Evolutionary conservation across 1,140 invertebrate genomes (phyloP), one percentile per base, ranked within the genome.

Genomic region (Rhysida immarginata): DNA sequence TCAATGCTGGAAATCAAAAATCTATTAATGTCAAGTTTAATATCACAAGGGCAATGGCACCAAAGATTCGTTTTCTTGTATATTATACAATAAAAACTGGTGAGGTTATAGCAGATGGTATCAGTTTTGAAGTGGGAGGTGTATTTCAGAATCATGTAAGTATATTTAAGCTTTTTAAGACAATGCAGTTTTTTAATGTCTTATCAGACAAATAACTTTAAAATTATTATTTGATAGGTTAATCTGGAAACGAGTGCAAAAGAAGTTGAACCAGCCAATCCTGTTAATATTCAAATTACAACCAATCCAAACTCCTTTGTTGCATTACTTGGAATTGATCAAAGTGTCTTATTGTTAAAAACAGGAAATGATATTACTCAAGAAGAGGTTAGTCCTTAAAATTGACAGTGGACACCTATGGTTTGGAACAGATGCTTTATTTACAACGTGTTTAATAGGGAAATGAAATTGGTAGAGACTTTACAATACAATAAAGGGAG

Each of bases 251-350:
- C 79, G 1, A 75, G 70, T 26, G 74, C 78, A 0, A 71, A 75
- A n/a, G 74, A 81, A 69, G 78, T 79, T 0, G 75, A 76, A 53
- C 87, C 86, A 5, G 85, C 82, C 1, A 75, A 79, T 35, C 76
- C 80, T 27, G 78, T 92, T 5, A 79, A 84, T 60, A 71, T 93
- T 0, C 76, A 76, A 1, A 77, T 95, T 3, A 77, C 76, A 35
- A 80, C 89, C 0, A 85, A 83, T 64, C 85, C 88, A 1, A 84
- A 90, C 66, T 91, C 90, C 1, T 85, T 83, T 62, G 80, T 96
- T 58, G 87, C 86, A 53, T 67, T 96, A n/a, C 74, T 92, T 63
- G 85, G 85, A 1, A 79, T 95, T 16, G 91, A 96, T 72, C 86
- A 94, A 67, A 86, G 86, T 70, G 82, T 89, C 0, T 65, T 85